Conservation (phyloP, 2,888 invertebrate species). For the Andrena hattorfiana region DNA sequence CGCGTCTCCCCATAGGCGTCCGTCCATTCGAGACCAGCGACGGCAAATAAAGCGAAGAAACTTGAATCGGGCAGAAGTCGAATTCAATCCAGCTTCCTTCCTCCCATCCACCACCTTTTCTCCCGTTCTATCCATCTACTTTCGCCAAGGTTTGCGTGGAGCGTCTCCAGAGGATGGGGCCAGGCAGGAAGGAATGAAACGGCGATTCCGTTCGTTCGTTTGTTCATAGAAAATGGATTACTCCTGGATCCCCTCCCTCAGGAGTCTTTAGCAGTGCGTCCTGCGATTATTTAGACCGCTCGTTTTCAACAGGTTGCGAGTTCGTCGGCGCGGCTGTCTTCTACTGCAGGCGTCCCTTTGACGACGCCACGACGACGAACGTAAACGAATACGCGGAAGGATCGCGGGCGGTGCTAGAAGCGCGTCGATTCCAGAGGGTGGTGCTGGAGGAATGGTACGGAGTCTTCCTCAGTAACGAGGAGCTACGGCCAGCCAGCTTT, state of each 20-base stretch:
- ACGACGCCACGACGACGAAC: constrained; percentile 21
- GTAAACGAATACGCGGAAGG: background rate
- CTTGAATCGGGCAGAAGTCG: constrained; percentile 56
- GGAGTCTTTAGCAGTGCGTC: constrained; percentile 14
- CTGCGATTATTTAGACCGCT: constrained; percentile 26
- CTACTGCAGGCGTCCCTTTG: constrained; percentile 23
- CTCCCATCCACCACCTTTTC: background rate
- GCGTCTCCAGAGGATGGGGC: background rate
- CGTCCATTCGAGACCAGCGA: constrained; percentile 13
- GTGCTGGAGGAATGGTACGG: constrained; percentile 2
- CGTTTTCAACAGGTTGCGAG: constrained; percentile 53
- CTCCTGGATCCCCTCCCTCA: background rate
- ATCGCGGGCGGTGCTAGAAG: background rate
- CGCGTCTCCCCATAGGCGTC: constrained; percentile 20
- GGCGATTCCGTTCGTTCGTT: constrained; percentile 4
- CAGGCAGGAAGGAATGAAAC: background rate
- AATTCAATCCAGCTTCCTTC: constrained; percentile 42
- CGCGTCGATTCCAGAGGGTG: background rate
- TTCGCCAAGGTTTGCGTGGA: constrained; percentile 2
- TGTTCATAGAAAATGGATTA: constrained; percentile 49
- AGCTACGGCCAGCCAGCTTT: constrained; percentile 12
- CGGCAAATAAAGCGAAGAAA: constrained; percentile 33
- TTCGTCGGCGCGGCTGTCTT: constrained; percentile 36
- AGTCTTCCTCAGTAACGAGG: constrained; percentile 11
- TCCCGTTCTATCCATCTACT: background rate